Percentiles rank a stretch among this genome's conserved stretches.
Conservation (phyloP, 2,797 vertebrate species). For the Pyrocephalus nanus region DNA sequence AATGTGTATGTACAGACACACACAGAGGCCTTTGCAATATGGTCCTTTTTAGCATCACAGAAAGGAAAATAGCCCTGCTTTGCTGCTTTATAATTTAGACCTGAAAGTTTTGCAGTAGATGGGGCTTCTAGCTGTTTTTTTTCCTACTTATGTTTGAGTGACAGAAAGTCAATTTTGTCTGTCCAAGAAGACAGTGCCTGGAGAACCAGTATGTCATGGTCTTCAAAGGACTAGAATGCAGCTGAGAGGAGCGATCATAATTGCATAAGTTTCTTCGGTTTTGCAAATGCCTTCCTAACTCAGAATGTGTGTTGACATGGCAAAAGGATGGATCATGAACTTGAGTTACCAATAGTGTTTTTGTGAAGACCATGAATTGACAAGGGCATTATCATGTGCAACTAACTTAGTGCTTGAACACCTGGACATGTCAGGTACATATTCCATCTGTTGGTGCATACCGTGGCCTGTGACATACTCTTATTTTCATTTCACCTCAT, state of each 20-base stretch:
- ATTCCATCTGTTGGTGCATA: not conserved
- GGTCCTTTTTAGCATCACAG: not conserved
- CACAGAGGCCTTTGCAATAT: not conserved
- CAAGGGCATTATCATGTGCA: not conserved
- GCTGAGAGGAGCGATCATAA: not conserved
- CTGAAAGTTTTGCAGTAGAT: not conserved
- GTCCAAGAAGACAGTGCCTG: not conserved
- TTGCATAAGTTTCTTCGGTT: not conserved
- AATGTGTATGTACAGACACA: not conserved
- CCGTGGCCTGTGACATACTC: not conserved
- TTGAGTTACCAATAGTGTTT: not conserved
- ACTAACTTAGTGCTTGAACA: not conserved
- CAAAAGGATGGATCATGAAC: not conserved
- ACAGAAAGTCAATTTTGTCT: not conserved
- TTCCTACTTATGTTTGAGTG: not conserved
- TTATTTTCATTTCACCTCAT: not conserved
- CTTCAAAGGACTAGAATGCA: not conserved
- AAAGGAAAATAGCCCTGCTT: not conserved
- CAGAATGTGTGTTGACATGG: not conserved
- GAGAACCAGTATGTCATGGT: not conserved
- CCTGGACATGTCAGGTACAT: not conserved
- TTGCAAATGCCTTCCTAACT: not conserved
- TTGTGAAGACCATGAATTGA: not conserved
- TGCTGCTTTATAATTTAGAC: not conserved
- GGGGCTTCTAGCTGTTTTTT: rapidly evolving